These are phyloP conservation scores for Pedetes capensis DNA, from an alignment of 2,113 vertebrate species.

Conservation along the genomic window DNA sequence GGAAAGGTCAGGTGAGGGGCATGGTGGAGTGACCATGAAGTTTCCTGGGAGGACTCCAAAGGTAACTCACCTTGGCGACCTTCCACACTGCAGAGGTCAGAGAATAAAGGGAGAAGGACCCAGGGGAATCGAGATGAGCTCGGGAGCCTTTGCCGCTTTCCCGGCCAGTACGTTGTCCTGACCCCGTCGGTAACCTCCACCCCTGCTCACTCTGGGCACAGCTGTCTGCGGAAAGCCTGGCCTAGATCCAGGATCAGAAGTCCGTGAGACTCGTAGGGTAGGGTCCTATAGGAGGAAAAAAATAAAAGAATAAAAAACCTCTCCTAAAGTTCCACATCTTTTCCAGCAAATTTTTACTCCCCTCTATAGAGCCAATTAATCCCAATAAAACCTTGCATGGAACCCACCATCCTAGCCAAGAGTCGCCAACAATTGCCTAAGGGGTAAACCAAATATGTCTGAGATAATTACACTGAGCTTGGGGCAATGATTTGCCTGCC, in stretches of 20 bases:
- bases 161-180: background rate
- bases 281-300: background rate
- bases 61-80: background rate
- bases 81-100: background rate
- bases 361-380: slow-evolving; percentile 57
- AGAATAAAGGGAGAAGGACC: background rate
- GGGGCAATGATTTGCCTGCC: slow-evolving; percentile 40
- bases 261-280: background rate
- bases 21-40: background rate
- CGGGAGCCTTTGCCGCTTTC: background rate
- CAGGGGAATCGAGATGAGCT: background rate
- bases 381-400: slow-evolving; percentile 48
- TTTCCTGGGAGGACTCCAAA: background rate
- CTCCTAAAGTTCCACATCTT: slow-evolving; percentile 42
- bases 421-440: background rate
- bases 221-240: background rate
- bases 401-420: slow-evolving; percentile 37
- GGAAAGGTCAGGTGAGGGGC: background rate
- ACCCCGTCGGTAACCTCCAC: background rate
- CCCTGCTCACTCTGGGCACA: background rate
- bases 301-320: slow-evolving; percentile 1
- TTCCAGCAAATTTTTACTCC: slow-evolving; percentile 29
- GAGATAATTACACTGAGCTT: background rate
- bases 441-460: slow-evolving; percentile 41
- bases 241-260: background rate